Evolutionary conservation across 2,797 vertebrate species (phyloP).

Genomic region (Liasis olivaceus): DNA sequence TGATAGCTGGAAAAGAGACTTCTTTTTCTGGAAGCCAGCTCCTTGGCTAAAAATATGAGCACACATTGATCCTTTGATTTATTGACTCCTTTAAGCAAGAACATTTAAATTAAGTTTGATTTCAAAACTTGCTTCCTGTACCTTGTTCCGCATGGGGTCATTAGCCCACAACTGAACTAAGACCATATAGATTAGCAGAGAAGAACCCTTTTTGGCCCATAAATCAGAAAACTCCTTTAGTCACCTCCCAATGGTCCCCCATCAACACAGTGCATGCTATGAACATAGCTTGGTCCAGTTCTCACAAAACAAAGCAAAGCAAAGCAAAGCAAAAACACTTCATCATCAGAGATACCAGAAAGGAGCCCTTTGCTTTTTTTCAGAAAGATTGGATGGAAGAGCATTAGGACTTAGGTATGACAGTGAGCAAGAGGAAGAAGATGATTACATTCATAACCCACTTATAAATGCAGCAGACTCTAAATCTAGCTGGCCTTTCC

Average conservation of each 20-base stretch:
- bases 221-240: background rate
- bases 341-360: background rate
- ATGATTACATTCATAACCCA: background rate
- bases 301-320: background rate
- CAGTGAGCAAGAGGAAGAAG: background rate
- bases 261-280: background rate
- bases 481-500: background rate
- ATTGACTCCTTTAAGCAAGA: background rate
- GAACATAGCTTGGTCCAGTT: background rate
- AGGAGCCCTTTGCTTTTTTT: background rate
- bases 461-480: background rate
- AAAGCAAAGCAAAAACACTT: no score
- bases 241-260: background rate
- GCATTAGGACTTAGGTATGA: background rate
- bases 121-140: background rate
- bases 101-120: background rate
- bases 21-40: background rate
- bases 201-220: background rate
- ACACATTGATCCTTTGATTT: background rate
- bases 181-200: background rate
- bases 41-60: background rate
- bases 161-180: background rate
- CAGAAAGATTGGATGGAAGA: background rate
- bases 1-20: background rate
- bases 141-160: background rate